Percentiles rank a stretch among this genome's conserved stretches.
phyloP scores from a whole-genome alignment of 2,797 vertebrate genomes.

The Petrocephalus schoutedeni region DNA sequence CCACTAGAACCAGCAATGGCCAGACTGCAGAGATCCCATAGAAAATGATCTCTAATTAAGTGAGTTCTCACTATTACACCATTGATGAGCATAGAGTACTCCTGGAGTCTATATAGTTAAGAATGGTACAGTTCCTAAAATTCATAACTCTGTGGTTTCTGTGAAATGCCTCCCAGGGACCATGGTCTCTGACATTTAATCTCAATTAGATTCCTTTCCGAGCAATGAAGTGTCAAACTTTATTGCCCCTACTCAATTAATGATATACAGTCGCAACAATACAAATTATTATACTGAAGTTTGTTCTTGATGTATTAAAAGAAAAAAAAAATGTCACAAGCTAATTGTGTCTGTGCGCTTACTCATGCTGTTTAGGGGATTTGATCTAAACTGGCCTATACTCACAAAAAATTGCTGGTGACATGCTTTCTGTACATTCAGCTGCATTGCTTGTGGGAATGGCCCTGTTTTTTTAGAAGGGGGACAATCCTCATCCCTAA shows the following conservation, averaged over 20 bases:
- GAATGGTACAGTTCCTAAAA: neutral
- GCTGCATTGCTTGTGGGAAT: neutral
- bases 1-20: neutral
- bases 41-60: neutral
- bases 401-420: neutral
- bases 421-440: neutral
- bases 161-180: conserved; percentile 4
- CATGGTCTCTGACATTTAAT: neutral
- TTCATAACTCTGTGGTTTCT: neutral
- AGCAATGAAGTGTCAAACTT: neutral
- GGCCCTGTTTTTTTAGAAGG: neutral
- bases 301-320: neutral
- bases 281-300: neutral
- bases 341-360: neutral
- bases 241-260: neutral
- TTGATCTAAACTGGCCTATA: neutral
- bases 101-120: neutral
- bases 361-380: neutral
- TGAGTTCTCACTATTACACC: neutral
- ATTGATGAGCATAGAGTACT: neutral
- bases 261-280: neutral
- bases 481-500: neutral
- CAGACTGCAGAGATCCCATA: neutral
- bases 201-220: neutral
- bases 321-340: neutral